Conservation (phyloP, 2,797 vertebrate genomes). For the Propithecus perrieri region DNA sequence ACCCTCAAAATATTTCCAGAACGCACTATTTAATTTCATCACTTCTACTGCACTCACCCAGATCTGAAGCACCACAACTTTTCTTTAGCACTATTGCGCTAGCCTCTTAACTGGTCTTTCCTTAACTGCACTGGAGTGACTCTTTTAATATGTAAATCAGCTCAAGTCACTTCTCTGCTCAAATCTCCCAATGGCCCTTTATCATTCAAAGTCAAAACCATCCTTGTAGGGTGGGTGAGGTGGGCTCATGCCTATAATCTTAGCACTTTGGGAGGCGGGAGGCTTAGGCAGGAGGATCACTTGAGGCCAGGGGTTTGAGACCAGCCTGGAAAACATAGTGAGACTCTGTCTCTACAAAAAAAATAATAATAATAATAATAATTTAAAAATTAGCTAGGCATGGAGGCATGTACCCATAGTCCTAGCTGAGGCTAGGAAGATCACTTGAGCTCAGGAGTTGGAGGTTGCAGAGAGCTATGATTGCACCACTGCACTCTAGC, state of each 20-base stretch:
- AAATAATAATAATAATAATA: background rate
- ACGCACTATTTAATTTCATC: background rate
- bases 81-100: background rate
- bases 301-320: background rate
- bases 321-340: background rate
- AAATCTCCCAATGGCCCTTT: background rate
- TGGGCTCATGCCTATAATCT: background rate
- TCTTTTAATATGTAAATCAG: background rate
- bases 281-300: background rate
- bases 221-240: background rate
- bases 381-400: background rate
- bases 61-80: background rate
- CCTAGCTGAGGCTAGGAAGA: background rate
- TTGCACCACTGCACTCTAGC: background rate
- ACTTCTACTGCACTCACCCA: background rate
- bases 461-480: background rate
- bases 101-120: background rate
- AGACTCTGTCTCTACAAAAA: background rate
- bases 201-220: background rate
- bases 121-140: background rate
- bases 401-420: background rate
- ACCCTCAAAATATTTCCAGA: constrained; percentile 31
- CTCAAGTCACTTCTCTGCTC: constrained; percentile 27
- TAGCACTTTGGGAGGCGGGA: background rate
- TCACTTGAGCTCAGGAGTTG: background rate